A percentile compares a stretch with the other conserved stretches of the same genome.
Evolutionary conservation across 2,113 vertebrate species (phyloP).

Genomic region (Prionailurus bengalensis): DNA sequence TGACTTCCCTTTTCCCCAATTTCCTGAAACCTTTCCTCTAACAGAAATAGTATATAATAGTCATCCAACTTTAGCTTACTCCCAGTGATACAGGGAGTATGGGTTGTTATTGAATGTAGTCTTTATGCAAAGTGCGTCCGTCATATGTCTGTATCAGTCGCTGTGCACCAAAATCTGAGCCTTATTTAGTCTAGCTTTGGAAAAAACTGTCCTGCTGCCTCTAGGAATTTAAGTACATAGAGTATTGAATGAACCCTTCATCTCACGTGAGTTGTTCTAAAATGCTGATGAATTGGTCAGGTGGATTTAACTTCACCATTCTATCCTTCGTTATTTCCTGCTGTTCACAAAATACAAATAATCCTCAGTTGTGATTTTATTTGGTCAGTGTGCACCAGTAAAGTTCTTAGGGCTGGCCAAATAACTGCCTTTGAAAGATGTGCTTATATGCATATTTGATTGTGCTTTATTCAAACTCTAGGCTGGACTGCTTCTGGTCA

Average conservation of each 20-base stretch:
- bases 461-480: neutral
- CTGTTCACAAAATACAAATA: constrained; percentile 37
- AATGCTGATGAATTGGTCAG: neutral
- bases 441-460: neutral
- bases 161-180: neutral
- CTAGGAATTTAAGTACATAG: neutral
- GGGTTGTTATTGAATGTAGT: neutral
- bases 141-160: neutral
- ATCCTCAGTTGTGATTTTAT: neutral
- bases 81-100: neutral
- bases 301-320: neutral
- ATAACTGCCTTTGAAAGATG: neutral
- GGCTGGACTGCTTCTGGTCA: neutral
- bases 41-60: neutral
- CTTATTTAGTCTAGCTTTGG: neutral
- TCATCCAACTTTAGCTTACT: neutral
- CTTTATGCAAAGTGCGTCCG: neutral
- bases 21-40: neutral
- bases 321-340: neutral
- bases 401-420: neutral
- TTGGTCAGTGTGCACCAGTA: neutral
- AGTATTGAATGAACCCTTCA: neutral
- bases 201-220: neutral
- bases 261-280: neutral
- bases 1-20: neutral